Base-by-base conservation (phyloP, 2,113 vertebrate genomes). In the Poeciliopsis occidentalis region DNA sequence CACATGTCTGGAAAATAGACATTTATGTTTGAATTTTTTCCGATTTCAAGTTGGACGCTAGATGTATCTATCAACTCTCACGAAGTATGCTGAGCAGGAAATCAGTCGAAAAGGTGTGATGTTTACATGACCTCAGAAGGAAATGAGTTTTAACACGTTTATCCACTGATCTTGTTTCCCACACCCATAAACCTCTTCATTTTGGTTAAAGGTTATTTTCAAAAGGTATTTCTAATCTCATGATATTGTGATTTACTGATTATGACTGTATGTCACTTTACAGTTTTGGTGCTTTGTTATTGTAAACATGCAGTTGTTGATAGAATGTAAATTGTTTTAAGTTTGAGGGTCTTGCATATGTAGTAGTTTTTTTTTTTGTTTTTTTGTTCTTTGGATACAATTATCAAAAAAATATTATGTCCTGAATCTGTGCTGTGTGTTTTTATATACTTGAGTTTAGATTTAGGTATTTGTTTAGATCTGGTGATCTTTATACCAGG, bases 51-150 rank as follows among this genome's bases (percentile, higher is more conserved):
- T 13, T 41, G 39, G 39, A 15, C 0, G 10, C 39, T 3, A 15
- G 10, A 41, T 47, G 51, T 24, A 54, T 22, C 19, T 54, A 24
- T 57, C 2, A 8, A 2, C 51, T 57, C 51, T 57, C 51, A 54
- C 17, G n/a, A 57, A 24, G 47, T 54, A 11, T 4, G 44, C 24
- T 61, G 30, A 68, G 82, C 4, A 19, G 44, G 82, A 85, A 69
- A 24, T 15, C 60, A 22, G 17, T 30, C 34, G 34, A 57, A 74
- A 68, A 76, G 47, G 39, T 79, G 85, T 71, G 15, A 80, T 75
- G 32, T 73, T 80, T 29, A 30, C 12, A 62, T 62, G 6, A 62
- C 4, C 15, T 2, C 30, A 65, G 12, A 24, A 26, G 10, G 22
- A 24, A 57, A 57, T 10, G 2, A 8, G 22, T 10, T n/a, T n/a